Percentiles rank a stretch among this genome's conserved stretches.
Conservation (phyloP, 2,113 vertebrate species). For the Nycticorax nycticorax region DNA sequence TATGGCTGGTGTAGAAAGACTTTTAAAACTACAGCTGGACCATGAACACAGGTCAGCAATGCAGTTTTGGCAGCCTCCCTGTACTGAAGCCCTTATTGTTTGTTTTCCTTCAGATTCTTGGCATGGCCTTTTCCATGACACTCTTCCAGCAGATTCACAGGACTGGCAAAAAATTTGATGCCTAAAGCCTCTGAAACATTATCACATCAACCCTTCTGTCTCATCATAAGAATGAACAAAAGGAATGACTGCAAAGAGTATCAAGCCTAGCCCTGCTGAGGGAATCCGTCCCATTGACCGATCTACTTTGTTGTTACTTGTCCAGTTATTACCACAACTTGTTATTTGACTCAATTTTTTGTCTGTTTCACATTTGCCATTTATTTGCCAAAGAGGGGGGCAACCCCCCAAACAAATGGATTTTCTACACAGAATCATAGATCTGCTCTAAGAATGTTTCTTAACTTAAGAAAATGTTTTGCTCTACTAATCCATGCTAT, state of each 20-base stretch:
- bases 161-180: slow-evolving; percentile 97
- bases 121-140: slow-evolving; percentile 99
- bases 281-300: slow-evolving; percentile 22
- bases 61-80: not conserved
- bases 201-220: slow-evolving; percentile 30
- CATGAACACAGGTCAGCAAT: not conserved
- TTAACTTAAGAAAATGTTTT: slow-evolving; percentile 71
- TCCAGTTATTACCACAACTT: slow-evolving; percentile 63
- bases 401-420: slow-evolving; percentile 40
- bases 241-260: slow-evolving; percentile 8
- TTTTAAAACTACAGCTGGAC: not conserved
- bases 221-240: slow-evolving; percentile 27
- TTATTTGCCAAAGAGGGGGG: slow-evolving; percentile 89
- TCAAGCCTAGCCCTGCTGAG: slow-evolving; percentile 29
- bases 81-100: not conserved
- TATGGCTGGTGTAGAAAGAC: not conserved
- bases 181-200: slow-evolving; percentile 75
- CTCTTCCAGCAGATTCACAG: slow-evolving; percentile 98
- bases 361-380: slow-evolving; percentile 70
- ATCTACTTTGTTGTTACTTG: slow-evolving; percentile 30
- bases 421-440: slow-evolving; percentile 48
- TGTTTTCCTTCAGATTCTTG: slow-evolving; percentile 87
- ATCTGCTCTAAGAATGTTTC: slow-evolving; percentile 62
- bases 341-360: slow-evolving; percentile 62
- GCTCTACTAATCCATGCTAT: slow-evolving; percentile 49